Evolutionary conservation across 2,113 vertebrate genomes (phyloP), one percentile per base, ranked within the genome.

Genomic region (Crotophaga sulcirostris): DNA sequence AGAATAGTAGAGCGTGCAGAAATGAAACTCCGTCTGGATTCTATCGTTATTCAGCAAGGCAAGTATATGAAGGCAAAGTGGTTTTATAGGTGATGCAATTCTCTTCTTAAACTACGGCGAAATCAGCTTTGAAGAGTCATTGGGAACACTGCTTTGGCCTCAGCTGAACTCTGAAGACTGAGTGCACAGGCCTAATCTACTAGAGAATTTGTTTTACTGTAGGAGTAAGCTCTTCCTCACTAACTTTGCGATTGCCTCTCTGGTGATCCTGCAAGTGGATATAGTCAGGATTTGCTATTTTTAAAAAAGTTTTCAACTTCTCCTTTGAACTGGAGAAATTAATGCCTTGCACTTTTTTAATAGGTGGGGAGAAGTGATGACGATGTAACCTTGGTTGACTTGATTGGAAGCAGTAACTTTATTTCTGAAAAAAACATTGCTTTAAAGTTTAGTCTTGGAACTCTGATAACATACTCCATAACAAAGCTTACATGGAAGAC

Each of bases 21-120:
- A 96, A 99, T 99, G 99, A 99, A 99, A 34, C 99, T 99, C 26
- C 98, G 99, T 6, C 96, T 99, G 34, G 99, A 99, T 93, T 99
- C 99, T 10, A 99, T 99, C 8, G 99, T 99, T 91, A 99, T 99
- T 96, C 99, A 99, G 84, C 99, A 99, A 98, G 99, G 99, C 99
- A 95, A 77, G 94, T 89, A 17, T 2, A 25, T 7, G 58, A 15
- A 16, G 28, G 42, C 45, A 16, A 5, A 29, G 36, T 36, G 3
- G 38, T 67, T 1, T 0, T 44, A 7, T 7, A 7, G 4, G 1
- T 28, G 16, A 10, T 67, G 25, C 0, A 12, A 9, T 25, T 69
- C 31, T 40, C 17, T 16, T 33, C 7, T 42, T 40, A 40, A 87
- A 36, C 28, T 29, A 2, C 6, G 18, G n/a, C 3, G 3, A 34